Evolutionary conservation across 2,113 vertebrate genomes (phyloP).

Genomic region (Centropus bengalensis): DNA sequence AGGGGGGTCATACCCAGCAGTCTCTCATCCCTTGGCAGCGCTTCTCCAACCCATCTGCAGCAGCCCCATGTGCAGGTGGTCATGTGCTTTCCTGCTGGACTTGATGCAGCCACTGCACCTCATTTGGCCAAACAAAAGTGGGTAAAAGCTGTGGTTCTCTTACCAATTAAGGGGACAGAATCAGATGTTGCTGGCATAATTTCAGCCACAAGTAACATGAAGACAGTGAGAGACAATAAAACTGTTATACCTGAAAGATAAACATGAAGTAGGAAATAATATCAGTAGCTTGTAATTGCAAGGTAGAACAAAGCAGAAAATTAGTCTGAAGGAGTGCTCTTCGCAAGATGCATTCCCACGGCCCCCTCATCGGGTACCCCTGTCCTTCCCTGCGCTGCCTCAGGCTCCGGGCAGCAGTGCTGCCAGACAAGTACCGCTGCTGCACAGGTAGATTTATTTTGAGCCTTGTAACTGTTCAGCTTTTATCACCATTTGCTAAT

Average conservation of each 20-base stretch:
- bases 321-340: not conserved
- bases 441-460: not conserved
- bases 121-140: not conserved
- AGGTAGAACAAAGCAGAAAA: not conserved
- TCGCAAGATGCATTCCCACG: not conserved
- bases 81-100: not conserved
- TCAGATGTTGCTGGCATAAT: slow-evolving; percentile 97
- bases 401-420: not conserved
- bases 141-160: slow-evolving; percentile 29
- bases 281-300: not conserved
- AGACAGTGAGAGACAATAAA: slow-evolving; percentile 92
- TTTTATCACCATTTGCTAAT: not conserved
- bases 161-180: slow-evolving; percentile 95
- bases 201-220: slow-evolving; percentile 95
- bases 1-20: not conserved
- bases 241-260: slow-evolving; percentile 91
- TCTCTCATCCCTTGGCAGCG: not conserved
- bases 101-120: not conserved
- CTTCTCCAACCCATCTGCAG: not conserved
- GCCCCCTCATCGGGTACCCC: not conserved
- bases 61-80: not conserved
- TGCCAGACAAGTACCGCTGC: not conserved
- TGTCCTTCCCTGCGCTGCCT: not conserved
- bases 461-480: not conserved
- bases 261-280: not conserved